phyloP scores from a whole-genome alignment of 2,797 vertebrate species.

The Gymnothorax javanicus region DNA sequence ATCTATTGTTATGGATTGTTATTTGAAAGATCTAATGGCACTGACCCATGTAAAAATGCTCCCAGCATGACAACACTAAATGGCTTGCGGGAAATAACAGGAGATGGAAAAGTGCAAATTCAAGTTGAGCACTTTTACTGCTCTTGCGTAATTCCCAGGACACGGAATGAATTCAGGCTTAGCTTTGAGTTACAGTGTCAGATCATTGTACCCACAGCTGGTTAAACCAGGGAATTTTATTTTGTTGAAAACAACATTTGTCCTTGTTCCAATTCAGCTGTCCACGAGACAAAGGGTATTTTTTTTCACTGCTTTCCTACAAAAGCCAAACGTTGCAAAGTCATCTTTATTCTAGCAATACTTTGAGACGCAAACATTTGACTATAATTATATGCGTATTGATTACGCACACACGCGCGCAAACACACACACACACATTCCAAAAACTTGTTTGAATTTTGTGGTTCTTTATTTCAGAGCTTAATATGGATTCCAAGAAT shows the following conservation, averaged over 20 bases:
- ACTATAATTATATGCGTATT: too few species aligned
- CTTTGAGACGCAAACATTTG: too few species aligned
- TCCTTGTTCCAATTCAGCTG: background rate
- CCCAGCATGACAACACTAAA: background rate
- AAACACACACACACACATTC: too few species aligned
- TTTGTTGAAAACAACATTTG: background rate
- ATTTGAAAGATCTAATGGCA: background rate
- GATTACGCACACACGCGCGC: too few species aligned
- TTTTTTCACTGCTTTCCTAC: too few species aligned
- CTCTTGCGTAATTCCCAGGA: slow-evolving; percentile 9
- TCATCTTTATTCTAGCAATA: too few species aligned
- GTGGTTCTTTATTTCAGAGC: too few species aligned
- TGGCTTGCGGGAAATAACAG: background rate
- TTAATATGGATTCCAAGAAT: too few species aligned
- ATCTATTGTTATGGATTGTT: background rate
- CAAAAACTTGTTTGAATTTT: too few species aligned
- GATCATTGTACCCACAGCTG: background rate
- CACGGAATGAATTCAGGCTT: background rate
- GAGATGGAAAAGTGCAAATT: background rate
- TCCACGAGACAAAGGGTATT: background rate
- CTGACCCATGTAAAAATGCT: background rate
- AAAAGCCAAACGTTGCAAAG: too few species aligned
- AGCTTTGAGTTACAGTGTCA: background rate
- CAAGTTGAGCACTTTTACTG: background rate
- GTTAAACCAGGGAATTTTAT: background rate